A percentile compares a stretch with the other conserved stretches of the same genome.
phyloP scores from a whole-genome alignment of 2,888 invertebrate genomes.

The Adelognathus sp. region DNA sequence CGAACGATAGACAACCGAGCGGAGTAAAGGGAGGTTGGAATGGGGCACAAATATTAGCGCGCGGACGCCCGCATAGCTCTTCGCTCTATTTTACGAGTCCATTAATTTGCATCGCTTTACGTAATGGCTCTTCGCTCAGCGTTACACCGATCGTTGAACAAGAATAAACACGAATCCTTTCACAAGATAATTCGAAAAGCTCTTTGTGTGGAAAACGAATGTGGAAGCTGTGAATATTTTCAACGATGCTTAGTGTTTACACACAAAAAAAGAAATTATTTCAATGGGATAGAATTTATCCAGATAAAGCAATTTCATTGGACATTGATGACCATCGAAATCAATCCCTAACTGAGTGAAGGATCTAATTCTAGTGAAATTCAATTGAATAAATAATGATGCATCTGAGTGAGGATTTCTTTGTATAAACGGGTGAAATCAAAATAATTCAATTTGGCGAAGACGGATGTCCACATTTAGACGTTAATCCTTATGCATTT shows the following conservation, averaged over 20 bases:
- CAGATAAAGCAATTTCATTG: too few species aligned
- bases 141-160: conserved; percentile 34
- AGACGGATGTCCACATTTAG: too few species aligned
- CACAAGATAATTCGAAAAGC: neutral
- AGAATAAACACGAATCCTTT: conserved; percentile 47
- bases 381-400: too few species aligned
- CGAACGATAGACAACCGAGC: neutral
- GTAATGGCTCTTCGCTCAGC: conserved; percentile 51
- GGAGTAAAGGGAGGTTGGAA: conserved; percentile 34
- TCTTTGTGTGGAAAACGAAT: conserved; percentile 10
- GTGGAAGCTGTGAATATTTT: neutral
- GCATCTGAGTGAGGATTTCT: too few species aligned
- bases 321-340: too few species aligned
- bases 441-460: too few species aligned
- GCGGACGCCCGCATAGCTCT: conserved; percentile 17
- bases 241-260: neutral
- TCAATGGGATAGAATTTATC: too few species aligned
- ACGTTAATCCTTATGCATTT: too few species aligned
- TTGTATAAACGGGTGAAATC: too few species aligned
- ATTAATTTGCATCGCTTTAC: conserved; percentile 58
- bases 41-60: conserved; percentile 54
- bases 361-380: too few species aligned
- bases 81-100: conserved; percentile 55
- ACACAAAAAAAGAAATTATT: too few species aligned
- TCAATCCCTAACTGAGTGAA: too few species aligned